Evolutionary conservation across 2,113 vertebrate species (phyloP), one percentile per base, ranked within the genome.

Genomic region (Podilymbus podiceps): DNA sequence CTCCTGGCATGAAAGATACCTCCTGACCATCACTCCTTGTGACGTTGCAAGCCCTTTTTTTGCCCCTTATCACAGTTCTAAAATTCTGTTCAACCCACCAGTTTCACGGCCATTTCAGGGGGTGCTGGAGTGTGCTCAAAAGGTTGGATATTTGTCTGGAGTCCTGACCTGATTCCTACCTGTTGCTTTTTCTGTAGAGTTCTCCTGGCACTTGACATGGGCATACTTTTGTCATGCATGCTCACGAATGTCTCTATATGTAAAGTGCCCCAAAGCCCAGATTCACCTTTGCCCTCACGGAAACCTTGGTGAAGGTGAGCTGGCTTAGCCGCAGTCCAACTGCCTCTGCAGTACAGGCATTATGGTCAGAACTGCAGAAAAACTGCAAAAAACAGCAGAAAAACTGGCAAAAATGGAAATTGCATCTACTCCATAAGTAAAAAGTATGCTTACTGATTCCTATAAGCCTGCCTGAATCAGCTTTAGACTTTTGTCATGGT

Each of bases 231-330:
- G 62, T 49, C 78, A 25, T 5, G 7, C 19, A 4, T 6, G 8
- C 38, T 55, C 21, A 18, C 2, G 2, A 17, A 33, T 5, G 3
- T 20, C 9, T 80, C 15, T 50, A 42, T 3, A 33, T 0, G 9
- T 28, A 3, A 77, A 60, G 12, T 40, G 47, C 31, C 47, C 28
- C 15, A 62, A 60, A 76, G 31, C 28, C 28, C 55, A 64, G 44
- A 33, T 44, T 74, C 31, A 58, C 11, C 42, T 87, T 74, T 53
- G 18, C 38, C 38, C 4, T 46, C 25, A 15, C 27, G 66, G 44
- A 56, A 69, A 85, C 30, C 14, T 27, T 25, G 19, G 19, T 35
- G 85, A 74, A 74, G 59, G 59, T 35, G 31, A 77, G 42, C 33
- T 52, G 13, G 35, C 42, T 38, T 64, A 77, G 85, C 33, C 38